Conservation (phyloP, 1,140 invertebrate genomes). For the Cheumatopsyche charites region DNA sequence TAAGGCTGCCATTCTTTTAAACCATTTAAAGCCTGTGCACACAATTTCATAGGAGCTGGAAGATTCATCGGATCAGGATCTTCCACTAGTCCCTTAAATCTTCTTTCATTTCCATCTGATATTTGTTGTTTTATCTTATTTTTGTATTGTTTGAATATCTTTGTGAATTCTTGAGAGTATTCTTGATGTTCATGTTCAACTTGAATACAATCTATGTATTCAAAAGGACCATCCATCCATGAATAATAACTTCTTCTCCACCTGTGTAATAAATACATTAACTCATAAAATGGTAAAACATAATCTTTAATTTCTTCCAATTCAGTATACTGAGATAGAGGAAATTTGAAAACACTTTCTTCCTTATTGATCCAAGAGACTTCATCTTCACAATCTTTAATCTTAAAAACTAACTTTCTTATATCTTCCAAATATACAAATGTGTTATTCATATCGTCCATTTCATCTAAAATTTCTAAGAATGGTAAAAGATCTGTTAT, state of each 20-base stretch:
- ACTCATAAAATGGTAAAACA: constrained; percentile 71
- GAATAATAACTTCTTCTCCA: constrained; percentile 83
- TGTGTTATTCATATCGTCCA: constrained; percentile 71
- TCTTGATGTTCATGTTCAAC: constrained; percentile 77
- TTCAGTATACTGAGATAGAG: constrained; percentile 72
- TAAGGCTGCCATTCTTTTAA: constrained; percentile 83
- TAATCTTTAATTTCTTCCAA: constrained; percentile 75
- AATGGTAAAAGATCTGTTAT: constrained; percentile 74
- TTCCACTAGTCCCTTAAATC: constrained; percentile 74
- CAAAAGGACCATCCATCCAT: constrained; percentile 91
- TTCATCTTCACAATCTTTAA: constrained; percentile 75
- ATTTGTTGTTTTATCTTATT: constrained; percentile 78
- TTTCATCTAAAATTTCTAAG: constrained; percentile 69
- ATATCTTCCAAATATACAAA: constrained; percentile 73
- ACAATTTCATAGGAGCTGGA: constrained; percentile 79
- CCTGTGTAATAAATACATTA: constrained; percentile 66
- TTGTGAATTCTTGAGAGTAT: constrained; percentile 75
- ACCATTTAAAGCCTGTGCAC: constrained; percentile 70
- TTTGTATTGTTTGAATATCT: constrained; percentile 81
- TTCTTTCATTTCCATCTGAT: constrained; percentile 67
- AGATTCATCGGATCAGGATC: constrained; percentile 77
- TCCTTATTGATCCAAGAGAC: constrained; percentile 89
- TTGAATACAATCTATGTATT: constrained; percentile 74
- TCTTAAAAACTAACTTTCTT: constrained; percentile 72
- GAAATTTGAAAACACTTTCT: constrained; percentile 84